Percentiles rank a stretch among this genome's conserved stretches.
phyloP scores from a whole-genome alignment of 2,113 vertebrate species.

The Salvelinus sp. region DNA sequence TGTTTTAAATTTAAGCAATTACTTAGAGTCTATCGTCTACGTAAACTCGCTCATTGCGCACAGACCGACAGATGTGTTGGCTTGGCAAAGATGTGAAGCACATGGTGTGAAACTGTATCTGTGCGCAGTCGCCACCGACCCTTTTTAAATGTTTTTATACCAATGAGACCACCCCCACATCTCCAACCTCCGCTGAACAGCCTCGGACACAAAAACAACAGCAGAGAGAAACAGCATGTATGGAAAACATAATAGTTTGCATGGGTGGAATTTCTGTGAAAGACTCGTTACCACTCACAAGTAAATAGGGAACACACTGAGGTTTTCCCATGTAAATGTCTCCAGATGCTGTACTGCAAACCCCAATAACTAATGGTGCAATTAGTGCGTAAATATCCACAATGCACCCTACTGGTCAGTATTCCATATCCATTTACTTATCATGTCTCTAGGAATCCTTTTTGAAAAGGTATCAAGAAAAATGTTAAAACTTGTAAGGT shows the following conservation, averaged over 20 bases:
- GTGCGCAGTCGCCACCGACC: background rate
- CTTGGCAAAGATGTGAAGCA: too few relatives aligned
- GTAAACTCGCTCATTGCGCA: background rate
- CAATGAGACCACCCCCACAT: conserved; percentile 3
- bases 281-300: background rate
- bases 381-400: too few relatives aligned
- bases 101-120: background rate
- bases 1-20: too few relatives aligned
- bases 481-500: too few relatives aligned
- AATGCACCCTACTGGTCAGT: too few relatives aligned
- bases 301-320: background rate
- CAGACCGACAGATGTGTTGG: background rate
- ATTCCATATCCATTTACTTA: too few relatives aligned
- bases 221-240: background rate
- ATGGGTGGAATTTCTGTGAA: background rate
- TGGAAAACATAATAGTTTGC: background rate
- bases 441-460: too few relatives aligned
- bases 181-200: background rate
- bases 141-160: conserved; percentile 44
- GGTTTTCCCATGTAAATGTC: too few relatives aligned
- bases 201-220: background rate
- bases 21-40: too few relatives aligned
- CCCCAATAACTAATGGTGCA: too few relatives aligned
- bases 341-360: too few relatives aligned
- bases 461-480: too few relatives aligned